Conservation (phyloP, 2,113 vertebrate genomes). For the Aleadryas rufinucha region DNA sequence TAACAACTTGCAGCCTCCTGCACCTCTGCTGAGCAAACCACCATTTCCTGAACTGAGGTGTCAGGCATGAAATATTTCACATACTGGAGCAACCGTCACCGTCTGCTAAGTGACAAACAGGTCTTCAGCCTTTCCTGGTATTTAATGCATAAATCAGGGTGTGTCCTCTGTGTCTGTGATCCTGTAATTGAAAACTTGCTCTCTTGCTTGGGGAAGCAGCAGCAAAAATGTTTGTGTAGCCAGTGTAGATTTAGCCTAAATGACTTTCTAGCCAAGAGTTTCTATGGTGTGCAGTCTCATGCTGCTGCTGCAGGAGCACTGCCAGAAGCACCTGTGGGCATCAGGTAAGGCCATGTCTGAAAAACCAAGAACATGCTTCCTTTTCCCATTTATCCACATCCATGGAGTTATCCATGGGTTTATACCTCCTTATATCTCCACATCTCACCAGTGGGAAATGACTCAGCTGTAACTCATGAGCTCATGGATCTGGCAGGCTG, state of each 20-base stretch:
- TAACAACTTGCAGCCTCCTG: slow-evolving; percentile 16
- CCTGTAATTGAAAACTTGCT: background rate
- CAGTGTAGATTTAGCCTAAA: no score
- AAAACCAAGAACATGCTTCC: background rate
- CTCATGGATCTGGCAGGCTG: background rate
- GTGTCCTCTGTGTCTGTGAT: background rate
- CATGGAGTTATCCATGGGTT: background rate
- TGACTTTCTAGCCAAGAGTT: accelerated
- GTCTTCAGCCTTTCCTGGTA: slow-evolving; percentile 11
- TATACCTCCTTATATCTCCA: no score
- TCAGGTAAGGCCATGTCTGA: background rate
- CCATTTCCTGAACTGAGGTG: slow-evolving; percentile 53
- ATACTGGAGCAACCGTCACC: slow-evolving; percentile 30
- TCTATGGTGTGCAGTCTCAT: accelerated
- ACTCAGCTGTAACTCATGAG: accelerated
- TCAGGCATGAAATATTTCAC: slow-evolving; percentile 41
- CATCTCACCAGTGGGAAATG: background rate
- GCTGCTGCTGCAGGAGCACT: background rate
- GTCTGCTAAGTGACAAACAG: slow-evolving; percentile 28
- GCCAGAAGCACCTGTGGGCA: background rate
- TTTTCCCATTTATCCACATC: background rate
- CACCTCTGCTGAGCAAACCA: slow-evolving; percentile 52
- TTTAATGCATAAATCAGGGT: slow-evolving; percentile 8
- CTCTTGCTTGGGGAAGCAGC: background rate
- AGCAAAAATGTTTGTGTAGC: background rate